A percentile compares a stretch with the other conserved stretches of the same genome.
phyloP scores from a whole-genome alignment of 2,888 invertebrate species.

The Drosophila prostipennis region DNA sequence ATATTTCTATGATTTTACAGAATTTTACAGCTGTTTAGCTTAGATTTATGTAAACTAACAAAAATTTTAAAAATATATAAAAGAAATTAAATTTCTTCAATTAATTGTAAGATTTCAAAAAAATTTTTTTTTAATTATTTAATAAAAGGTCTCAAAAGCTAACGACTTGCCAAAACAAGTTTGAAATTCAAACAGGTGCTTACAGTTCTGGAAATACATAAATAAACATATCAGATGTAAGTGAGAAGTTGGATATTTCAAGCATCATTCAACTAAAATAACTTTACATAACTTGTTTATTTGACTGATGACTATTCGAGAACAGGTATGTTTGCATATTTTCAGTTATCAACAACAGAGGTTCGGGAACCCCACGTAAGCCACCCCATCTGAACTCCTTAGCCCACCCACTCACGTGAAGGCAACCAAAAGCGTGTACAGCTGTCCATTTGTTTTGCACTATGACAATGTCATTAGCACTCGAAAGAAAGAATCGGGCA shows the following conservation, averaged over 20 bases:
- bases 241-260: not conserved
- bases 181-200: too few relatives aligned
- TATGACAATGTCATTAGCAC: slow-evolving; percentile 56
- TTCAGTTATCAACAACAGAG: not conserved
- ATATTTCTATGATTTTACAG: too few relatives aligned
- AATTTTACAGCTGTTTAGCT: too few relatives aligned
- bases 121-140: too few relatives aligned
- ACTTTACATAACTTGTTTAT: not conserved
- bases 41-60: too few relatives aligned
- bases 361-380: not conserved
- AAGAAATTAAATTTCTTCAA: too few relatives aligned
- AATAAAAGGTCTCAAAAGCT: too few relatives aligned
- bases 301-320: not conserved
- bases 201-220: too few relatives aligned
- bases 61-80: too few relatives aligned
- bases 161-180: too few relatives aligned
- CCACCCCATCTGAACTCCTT: slow-evolving; percentile 23
- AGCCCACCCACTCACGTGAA: slow-evolving; percentile 41
- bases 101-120: too few relatives aligned
- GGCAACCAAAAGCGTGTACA: slow-evolving; percentile 19
- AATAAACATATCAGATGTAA: not conserved
- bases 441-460: slow-evolving; percentile 18
- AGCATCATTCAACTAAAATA: not conserved
- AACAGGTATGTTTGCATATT: not conserved
- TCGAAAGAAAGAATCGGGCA: slow-evolving; percentile 44